Conservation (phyloP, 2,797 vertebrate species). For the Ammospiza maritima region DNA sequence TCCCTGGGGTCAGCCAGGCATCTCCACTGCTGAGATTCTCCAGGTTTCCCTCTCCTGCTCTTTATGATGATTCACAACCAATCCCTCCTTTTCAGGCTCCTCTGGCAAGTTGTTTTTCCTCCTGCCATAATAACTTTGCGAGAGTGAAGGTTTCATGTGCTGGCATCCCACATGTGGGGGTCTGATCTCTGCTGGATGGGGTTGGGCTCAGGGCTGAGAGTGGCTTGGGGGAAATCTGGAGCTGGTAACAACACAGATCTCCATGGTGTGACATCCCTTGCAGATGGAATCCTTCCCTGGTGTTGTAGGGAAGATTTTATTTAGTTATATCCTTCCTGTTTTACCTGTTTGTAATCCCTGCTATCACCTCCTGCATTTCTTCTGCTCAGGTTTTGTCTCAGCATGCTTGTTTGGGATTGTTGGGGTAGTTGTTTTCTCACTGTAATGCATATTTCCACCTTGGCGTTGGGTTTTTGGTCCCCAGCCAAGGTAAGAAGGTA, state of each 20-base stretch:
- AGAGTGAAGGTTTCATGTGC: not conserved
- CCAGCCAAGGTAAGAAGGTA: not conserved
- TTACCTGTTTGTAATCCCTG: not conserved
- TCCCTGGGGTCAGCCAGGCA: not conserved
- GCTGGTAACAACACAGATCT: not conserved
- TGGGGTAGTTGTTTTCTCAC: not conserved
- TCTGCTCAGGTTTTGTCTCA: not conserved
- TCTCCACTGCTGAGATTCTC: not conserved
- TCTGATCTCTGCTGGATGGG: not conserved
- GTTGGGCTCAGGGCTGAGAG: rapidly evolving
- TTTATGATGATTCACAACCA: not conserved
- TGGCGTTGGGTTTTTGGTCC: not conserved
- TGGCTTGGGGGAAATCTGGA: not conserved
- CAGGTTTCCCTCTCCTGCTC: not conserved
- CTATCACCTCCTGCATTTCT: not conserved
- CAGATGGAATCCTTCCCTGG: not conserved
- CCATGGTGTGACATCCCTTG: not conserved
- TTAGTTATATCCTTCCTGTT: not conserved
- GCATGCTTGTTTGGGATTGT: not conserved
- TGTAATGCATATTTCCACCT: not conserved
- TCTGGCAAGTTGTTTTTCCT: not conserved
- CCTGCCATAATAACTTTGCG: not conserved
- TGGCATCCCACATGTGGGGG: not conserved
- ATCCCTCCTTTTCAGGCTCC: not conserved
- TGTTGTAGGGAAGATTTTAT: not conserved